These are phyloP conservation scores for Erynnis tages DNA, from an alignment of 2,888 invertebrate species.

Conservation along the genomic window DNA sequence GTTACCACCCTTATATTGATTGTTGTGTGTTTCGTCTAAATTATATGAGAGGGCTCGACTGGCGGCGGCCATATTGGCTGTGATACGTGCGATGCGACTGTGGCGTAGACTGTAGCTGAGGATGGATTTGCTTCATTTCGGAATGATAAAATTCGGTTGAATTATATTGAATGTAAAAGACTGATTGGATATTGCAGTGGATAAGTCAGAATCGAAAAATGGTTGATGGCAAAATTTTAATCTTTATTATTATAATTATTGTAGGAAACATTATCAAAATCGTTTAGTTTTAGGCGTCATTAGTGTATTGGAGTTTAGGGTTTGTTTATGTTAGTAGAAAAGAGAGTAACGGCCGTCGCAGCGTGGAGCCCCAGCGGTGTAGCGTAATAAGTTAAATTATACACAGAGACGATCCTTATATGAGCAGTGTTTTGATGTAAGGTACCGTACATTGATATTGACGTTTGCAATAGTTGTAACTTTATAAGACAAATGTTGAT, in stretches of 20 bases:
- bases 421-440: not conserved
- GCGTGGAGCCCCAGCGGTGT: constrained; percentile 6
- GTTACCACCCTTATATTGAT: not conserved
- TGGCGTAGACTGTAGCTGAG: constrained; percentile 29
- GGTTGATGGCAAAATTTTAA: not conserved
- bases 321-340: not conserved
- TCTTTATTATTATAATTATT: not conserved
- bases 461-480: too few relatives aligned
- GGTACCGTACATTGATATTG: not conserved
- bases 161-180: constrained; percentile 3
- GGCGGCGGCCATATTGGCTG: constrained; percentile 68
- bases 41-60: constrained; percentile 26
- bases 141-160: not conserved
- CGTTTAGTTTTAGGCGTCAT: not conserved
- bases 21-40: constrained; percentile 1
- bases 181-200: constrained; percentile 18
- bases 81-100: constrained; percentile 52
- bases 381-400: not conserved
- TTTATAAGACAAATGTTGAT: too few relatives aligned
- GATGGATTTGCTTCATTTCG: constrained; percentile 5
- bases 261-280: not conserved
- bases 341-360: constrained; percentile 11
- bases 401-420: not conserved
- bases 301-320: not conserved
- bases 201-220: not conserved